Evolutionary conservation across 2,888 invertebrate species (phyloP).

Genomic region (Maniola hyperantus): DNA sequence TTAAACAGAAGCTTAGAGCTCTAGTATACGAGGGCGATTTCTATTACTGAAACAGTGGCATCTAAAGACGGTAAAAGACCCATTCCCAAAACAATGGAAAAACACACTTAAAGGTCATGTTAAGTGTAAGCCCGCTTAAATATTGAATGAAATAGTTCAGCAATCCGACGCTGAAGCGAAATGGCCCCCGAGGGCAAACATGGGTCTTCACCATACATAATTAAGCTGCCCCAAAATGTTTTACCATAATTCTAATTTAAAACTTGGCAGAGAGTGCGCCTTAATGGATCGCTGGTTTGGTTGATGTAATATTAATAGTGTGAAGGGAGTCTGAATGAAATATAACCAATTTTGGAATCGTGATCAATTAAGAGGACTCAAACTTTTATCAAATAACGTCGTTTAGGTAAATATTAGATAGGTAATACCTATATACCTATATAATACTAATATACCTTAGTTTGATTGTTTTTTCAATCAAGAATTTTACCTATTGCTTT

Average conservation of each 20-base stretch:
- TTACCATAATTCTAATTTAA: slow-evolving; percentile 45
- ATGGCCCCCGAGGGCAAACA: slow-evolving; percentile 41
- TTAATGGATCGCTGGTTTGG: slow-evolving; percentile 21
- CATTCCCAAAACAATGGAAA: slow-evolving; percentile 29
- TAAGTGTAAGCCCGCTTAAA: slow-evolving; percentile 41
- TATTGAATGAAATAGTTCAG: slow-evolving; percentile 48
- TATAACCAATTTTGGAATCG: background rate
- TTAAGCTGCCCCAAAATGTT: slow-evolving; percentile 50
- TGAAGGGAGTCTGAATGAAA: slow-evolving; percentile 10
- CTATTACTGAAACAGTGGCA: background rate
- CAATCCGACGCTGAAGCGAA: slow-evolving; percentile 42
- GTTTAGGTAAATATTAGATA: too few relatives aligned
- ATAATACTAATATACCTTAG: too few relatives aligned
- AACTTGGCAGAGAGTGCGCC: slow-evolving; percentile 40
- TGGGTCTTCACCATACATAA: slow-evolving; percentile 47
- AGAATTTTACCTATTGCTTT: too few relatives aligned
- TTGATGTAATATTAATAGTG: slow-evolving; percentile 12
- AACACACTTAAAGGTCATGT: slow-evolving; percentile 34
- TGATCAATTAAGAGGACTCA: background rate
- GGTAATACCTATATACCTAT: too few relatives aligned
- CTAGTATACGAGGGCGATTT: background rate
- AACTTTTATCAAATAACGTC: too few relatives aligned
- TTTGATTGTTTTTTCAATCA: too few relatives aligned
- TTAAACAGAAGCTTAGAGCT: background rate
- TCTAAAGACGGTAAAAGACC: slow-evolving; percentile 14